These are phyloP conservation scores for Petrophora chlorosata DNA, from an alignment of 2,888 invertebrate genomes.

Conservation along the genomic window DNA sequence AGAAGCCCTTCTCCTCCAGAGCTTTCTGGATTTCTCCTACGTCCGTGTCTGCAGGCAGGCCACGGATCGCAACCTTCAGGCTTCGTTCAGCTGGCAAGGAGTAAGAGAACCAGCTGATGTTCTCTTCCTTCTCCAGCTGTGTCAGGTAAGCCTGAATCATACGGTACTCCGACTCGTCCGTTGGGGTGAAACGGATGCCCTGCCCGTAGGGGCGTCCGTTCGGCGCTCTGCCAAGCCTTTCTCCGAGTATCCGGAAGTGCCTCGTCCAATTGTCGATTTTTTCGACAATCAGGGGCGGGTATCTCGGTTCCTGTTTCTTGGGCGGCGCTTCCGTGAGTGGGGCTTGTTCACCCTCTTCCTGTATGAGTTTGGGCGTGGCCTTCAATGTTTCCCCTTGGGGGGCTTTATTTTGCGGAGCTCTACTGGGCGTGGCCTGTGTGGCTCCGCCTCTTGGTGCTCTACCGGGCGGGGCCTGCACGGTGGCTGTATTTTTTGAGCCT, in stretches of 20 bases:
- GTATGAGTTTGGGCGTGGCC: too few relatives aligned
- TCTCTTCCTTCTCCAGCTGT: neutral
- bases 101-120: neutral
- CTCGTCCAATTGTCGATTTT: constrained; percentile 5
- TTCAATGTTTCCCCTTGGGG: too few relatives aligned
- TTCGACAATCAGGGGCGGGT: constrained; percentile 8
- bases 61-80: neutral
- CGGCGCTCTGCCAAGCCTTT: neutral
- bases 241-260: neutral
- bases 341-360: too few relatives aligned
- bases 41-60: neutral
- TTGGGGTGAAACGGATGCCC: neutral
- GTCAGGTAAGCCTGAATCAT: neutral
- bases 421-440: neutral
- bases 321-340: too few relatives aligned
- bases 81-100: neutral
- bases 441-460: neutral
- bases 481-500: too few relatives aligned
- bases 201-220: neutral
- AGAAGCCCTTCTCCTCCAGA: neutral
- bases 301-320: too few relatives aligned
- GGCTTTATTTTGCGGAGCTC: too few relatives aligned
- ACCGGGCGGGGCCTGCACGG: neutral
- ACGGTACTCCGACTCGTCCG: neutral
- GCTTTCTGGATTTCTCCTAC: neutral